phyloP scores from a whole-genome alignment of 2,888 invertebrate genomes.

The Morinoia aosen region DNA sequence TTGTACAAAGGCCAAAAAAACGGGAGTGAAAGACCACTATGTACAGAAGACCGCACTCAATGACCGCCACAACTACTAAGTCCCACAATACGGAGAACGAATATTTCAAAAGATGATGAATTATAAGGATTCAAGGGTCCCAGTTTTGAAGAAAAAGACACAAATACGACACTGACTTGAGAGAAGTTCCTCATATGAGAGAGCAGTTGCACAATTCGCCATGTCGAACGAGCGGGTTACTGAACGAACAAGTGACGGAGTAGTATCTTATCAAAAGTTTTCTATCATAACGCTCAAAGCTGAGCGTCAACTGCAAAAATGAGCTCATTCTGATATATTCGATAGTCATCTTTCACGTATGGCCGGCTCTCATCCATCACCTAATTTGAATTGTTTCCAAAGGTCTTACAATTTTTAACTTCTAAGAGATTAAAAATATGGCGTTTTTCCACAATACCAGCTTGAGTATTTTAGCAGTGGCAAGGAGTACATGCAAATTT shows the following conservation, averaged over 20 bases:
- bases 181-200: not conserved
- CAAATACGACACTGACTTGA: not conserved
- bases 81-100: not conserved
- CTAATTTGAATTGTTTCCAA: too few relatives aligned
- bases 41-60: not conserved
- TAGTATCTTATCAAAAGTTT: not conserved
- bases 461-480: too few relatives aligned
- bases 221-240: not conserved
- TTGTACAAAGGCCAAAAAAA: not conserved
- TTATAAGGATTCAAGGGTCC: not conserved
- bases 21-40: not conserved
- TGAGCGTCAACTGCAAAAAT: not conserved
- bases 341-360: too few relatives aligned
- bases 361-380: too few relatives aligned
- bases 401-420: too few relatives aligned
- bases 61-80: not conserved
- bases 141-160: not conserved
- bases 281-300: not conserved
- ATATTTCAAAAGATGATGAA: not conserved
- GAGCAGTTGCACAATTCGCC: not conserved
- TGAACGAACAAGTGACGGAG: not conserved
- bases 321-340: not conserved
- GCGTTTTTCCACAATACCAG: too few relatives aligned
- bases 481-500: too few relatives aligned
- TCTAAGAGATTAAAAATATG: too few relatives aligned